Evolutionary conservation across 1,140 invertebrate species (phyloP).

Genomic region (Monochamus saltuarius): DNA sequence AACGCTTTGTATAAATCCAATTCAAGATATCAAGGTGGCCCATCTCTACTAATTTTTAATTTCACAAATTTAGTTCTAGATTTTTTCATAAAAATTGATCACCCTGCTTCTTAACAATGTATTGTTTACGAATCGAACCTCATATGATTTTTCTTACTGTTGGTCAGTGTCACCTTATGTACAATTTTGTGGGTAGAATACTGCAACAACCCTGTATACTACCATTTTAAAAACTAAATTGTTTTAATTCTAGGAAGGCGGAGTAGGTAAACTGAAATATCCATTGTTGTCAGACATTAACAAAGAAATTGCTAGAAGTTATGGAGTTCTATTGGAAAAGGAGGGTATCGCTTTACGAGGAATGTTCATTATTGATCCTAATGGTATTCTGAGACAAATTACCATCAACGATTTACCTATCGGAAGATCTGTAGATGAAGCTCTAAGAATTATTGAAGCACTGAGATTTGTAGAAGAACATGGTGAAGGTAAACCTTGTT

Average conservation of each 20-base stretch:
- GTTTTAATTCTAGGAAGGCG: slow-evolving; percentile 68
- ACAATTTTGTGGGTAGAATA: background rate
- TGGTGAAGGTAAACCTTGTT: slow-evolving; percentile 71
- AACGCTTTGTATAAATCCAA: too few relatives aligned
- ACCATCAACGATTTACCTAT: slow-evolving; percentile 90
- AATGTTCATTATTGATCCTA: slow-evolving; percentile 67
- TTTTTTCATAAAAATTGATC: too few relatives aligned
- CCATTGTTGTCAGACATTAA: slow-evolving; percentile 92
- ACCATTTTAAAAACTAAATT: too few relatives aligned
- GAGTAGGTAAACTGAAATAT: slow-evolving; percentile 86
- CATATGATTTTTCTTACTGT: too few relatives aligned
- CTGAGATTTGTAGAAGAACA: slow-evolving; percentile 93
- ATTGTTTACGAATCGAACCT: too few relatives aligned
- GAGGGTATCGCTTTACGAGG: slow-evolving; percentile 85
- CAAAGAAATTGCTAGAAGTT: slow-evolving; percentile 82
- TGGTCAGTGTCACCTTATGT: background rate
- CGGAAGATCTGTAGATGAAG: slow-evolving; percentile 90
- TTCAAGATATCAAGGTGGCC: too few relatives aligned
- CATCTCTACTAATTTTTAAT: too few relatives aligned
- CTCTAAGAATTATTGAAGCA: slow-evolving; percentile 84
- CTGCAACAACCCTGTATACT: too few relatives aligned
- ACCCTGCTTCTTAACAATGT: too few relatives aligned
- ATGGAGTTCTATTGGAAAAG: slow-evolving; percentile 84
- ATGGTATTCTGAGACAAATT: slow-evolving; percentile 75
- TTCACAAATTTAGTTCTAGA: too few relatives aligned